These are phyloP conservation scores for Biston betularia DNA, from an alignment of 2,888 invertebrate species.

Conservation along the genomic window DNA sequence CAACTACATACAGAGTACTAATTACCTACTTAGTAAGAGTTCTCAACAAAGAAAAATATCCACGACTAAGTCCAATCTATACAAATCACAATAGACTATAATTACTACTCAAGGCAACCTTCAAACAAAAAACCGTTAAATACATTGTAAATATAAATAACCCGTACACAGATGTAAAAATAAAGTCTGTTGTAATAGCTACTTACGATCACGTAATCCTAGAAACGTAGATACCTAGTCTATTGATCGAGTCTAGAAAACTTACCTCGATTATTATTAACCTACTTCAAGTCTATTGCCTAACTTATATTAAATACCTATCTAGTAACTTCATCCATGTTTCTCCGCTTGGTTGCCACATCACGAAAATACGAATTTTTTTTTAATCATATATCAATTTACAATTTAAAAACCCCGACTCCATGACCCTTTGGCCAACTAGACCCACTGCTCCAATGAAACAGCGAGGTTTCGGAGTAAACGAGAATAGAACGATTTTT, in stretches of 20 bases:
- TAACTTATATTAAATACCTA: neutral
- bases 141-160: constrained; percentile 5
- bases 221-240: neutral
- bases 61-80: neutral
- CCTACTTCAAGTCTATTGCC: neutral
- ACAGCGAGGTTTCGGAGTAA: too few species aligned
- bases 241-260: neutral
- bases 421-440: too few species aligned
- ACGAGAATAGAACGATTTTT: too few species aligned
- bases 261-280: too few species aligned
- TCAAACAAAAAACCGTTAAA: neutral
- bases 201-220: neutral
- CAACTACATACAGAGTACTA: neutral
- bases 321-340: too few species aligned
- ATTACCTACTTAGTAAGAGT: neutral
- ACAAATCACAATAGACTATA: neutral
- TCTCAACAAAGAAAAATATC: neutral
- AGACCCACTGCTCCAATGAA: too few species aligned
- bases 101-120: neutral
- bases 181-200: neutral
- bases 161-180: neutral
- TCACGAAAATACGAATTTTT: too few species aligned
- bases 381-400: too few species aligned
- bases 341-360: too few species aligned
- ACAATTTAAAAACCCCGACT: too few species aligned